Evolutionary conservation across 2,797 vertebrate genomes (phyloP).

Genomic region (Betta splendens): DNA sequence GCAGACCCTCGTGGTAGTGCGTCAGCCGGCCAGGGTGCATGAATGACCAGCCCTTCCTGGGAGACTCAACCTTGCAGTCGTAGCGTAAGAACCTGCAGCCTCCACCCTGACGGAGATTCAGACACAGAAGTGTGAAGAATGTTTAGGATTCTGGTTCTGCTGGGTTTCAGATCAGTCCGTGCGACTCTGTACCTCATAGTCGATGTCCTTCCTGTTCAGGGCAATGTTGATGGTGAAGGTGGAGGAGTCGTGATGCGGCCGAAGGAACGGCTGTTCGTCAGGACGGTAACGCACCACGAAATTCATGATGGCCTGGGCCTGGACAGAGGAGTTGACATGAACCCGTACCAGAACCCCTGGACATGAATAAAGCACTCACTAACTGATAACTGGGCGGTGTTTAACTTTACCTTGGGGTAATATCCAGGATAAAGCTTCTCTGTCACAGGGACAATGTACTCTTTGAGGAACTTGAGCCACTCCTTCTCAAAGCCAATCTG

Average conservation of each 20-base stretch:
- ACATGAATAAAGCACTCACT: too few species aligned
- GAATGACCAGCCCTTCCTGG: constrained; percentile 90
- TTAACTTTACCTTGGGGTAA: constrained; percentile 83
- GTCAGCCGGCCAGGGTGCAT: constrained; percentile 91
- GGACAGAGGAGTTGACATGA: background rate
- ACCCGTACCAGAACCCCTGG: background rate
- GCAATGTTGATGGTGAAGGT: constrained; percentile 92
- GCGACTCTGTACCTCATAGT: constrained; percentile 84
- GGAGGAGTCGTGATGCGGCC: constrained; percentile 90
- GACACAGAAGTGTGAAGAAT: background rate
- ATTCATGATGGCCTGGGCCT: constrained; percentile 91
- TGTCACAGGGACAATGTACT: constrained; percentile 85
- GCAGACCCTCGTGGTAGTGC: constrained; percentile 91
- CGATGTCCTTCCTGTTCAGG: constrained; percentile 83
- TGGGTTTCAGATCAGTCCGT: accelerated
- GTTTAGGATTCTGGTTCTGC: too few species aligned
- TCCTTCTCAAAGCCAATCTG: constrained; percentile 88
- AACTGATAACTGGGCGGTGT: too few species aligned
- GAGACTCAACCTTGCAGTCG: constrained; percentile 84
- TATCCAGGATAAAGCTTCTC: constrained; percentile 90
- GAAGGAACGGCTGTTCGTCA: constrained; percentile 86
- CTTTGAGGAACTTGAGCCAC: constrained; percentile 89
- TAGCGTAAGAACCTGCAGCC: constrained; percentile 89
- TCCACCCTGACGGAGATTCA: constrained; percentile 79
- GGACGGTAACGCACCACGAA: constrained; percentile 92